Evolutionary conservation across 1,140 invertebrate genomes (phyloP).

Genomic region (Trichoplusia ni): DNA sequence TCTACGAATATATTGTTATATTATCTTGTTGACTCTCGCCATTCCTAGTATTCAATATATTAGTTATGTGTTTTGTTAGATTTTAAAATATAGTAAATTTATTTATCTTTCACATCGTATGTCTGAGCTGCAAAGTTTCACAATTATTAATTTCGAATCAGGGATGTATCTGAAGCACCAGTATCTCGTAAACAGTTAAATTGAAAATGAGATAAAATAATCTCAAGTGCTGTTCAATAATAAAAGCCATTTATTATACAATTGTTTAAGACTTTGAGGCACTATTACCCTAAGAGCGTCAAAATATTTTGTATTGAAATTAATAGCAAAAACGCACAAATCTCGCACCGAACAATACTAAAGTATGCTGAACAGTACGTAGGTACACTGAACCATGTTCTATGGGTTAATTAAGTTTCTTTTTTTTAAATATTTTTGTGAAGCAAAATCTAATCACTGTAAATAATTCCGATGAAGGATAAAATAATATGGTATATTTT

Average conservation of each 20-base stretch:
- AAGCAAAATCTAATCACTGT: constrained; percentile 31
- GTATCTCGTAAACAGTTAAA: no score
- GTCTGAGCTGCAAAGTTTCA: background rate
- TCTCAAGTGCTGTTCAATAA: background rate
- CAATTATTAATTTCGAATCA: constrained; percentile 8
- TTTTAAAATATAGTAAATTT: constrained; percentile 7
- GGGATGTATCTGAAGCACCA: background rate
- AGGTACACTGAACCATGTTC: constrained; percentile 11
- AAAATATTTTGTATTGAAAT: constrained; percentile 38
- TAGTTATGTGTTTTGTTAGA: constrained; percentile 13
- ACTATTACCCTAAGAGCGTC: background rate
- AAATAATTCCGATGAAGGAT: constrained; percentile 39
- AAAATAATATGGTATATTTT: constrained; percentile 30
- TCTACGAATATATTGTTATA: constrained; percentile 36
- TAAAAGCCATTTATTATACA: background rate
- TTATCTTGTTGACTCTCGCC: constrained; percentile 58
- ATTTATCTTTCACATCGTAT: constrained; percentile 3
- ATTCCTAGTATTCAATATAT: constrained; percentile 60
- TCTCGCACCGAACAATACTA: constrained; percentile 26
- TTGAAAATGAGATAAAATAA: no score
- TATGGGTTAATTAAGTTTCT: constrained; percentile 1
- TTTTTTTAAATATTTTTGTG: background rate
- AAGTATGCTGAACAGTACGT: constrained; percentile 7
- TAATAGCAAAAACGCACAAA: constrained; percentile 43
- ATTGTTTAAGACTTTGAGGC: background rate